Evolutionary conservation across 2,113 vertebrate genomes (phyloP).

Genomic region (Ceyx melanurus): DNA sequence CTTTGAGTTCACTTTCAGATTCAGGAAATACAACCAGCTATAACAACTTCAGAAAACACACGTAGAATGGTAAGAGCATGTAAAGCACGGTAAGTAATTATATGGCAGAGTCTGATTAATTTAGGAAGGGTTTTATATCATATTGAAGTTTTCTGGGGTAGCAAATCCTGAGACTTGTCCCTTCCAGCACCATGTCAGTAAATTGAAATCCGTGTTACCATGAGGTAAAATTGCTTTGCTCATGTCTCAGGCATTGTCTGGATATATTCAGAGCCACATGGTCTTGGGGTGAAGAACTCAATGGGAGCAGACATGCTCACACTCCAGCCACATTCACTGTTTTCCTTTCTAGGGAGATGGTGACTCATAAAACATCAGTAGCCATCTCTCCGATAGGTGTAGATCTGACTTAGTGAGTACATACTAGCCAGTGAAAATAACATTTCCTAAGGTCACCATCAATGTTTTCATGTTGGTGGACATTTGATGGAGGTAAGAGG

Average conservation of each 20-base stretch:
- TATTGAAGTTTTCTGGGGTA: neutral
- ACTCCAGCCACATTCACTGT: accelerated
- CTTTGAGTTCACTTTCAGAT: neutral
- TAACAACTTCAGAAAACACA: neutral
- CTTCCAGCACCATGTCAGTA: neutral
- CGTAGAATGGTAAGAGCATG: too few species aligned
- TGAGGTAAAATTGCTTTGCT: neutral
- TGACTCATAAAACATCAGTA: neutral
- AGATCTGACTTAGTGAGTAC: neutral
- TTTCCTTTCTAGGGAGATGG: too few species aligned
- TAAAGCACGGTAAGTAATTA: neutral
- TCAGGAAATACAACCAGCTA: neutral
- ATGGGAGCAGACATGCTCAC: accelerated
- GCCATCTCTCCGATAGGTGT: neutral
- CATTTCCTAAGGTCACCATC: neutral
- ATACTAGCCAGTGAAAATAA: neutral
- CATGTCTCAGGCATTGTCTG: neutral
- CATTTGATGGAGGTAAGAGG: neutral
- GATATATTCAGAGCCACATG: accelerated
- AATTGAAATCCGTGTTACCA: neutral
- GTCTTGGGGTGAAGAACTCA: neutral
- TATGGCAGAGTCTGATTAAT: neutral
- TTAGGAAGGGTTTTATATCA: neutral
- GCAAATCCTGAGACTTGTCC: neutral
- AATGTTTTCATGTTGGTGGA: neutral